A percentile compares a stretch with the other conserved stretches of the same genome.
Evolutionary conservation across 2,888 invertebrate species (phyloP).

Genomic region (Plemyria rubiginata): DNA sequence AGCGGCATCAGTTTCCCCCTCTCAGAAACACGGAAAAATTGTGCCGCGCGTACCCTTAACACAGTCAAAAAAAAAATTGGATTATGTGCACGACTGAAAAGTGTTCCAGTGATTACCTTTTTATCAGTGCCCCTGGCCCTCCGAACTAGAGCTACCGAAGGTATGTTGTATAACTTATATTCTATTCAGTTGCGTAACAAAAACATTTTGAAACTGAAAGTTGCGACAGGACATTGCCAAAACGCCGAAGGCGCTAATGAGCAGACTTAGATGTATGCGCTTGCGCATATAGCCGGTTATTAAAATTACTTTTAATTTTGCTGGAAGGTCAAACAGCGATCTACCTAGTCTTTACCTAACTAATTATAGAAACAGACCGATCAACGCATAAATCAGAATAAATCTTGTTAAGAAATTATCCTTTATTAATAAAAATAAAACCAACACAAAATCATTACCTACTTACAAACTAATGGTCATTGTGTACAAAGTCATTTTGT

Average conservation of each 20-base stretch:
- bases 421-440: constrained; percentile 15
- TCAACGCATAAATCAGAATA: constrained; percentile 30
- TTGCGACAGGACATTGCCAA: constrained; percentile 56
- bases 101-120: constrained; percentile 70
- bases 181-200: constrained; percentile 51
- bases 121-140: constrained; percentile 73
- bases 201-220: constrained; percentile 59
- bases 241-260: constrained; percentile 59
- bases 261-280: constrained; percentile 50
- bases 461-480: constrained; percentile 13
- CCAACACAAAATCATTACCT: too few species aligned
- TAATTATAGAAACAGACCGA: constrained; percentile 35
- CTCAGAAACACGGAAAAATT: constrained; percentile 69
- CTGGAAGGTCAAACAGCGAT: constrained; percentile 28
- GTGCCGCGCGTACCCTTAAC: constrained; percentile 70
- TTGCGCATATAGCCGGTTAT: constrained; percentile 32
- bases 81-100: constrained; percentile 80
- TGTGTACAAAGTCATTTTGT: constrained; percentile 16
- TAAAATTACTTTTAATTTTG: constrained; percentile 29
- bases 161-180: constrained; percentile 50
- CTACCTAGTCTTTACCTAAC: constrained; percentile 31
- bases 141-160: constrained; percentile 48
- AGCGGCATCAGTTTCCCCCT: constrained; percentile 76
- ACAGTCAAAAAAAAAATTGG: constrained; percentile 67
- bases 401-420: constrained; percentile 18